Evolutionary conservation across 2,888 invertebrate species (phyloP), one percentile per base, ranked within the genome.

Genomic region (Ganaspis brasiliensis): DNA sequence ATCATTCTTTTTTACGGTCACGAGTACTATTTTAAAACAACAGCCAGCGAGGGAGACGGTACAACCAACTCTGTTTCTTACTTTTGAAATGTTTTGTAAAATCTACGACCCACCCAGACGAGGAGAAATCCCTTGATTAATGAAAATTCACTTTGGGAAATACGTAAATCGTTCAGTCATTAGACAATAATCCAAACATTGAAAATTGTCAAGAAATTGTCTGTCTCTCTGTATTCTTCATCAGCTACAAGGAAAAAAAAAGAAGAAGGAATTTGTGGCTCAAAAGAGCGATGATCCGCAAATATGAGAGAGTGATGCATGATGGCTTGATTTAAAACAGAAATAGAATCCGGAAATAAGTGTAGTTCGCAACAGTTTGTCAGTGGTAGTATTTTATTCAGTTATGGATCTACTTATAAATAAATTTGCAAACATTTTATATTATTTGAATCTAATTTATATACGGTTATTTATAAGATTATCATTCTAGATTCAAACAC

Each of bases 21-120:
- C 83, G 84, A 77, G 85, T 85, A 87, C 89, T 89, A 89, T 89
- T 89, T 89, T 89, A 89, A 88, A 89, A 89, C 87, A 88, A 88
- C 88, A 87, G 82, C 81, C 79, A 78, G 73, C 76, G 78, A 79
- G 75, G 73, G 73, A 77, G 75, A 59, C 37, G 49, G 71, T 55
- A 77, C 74, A 79, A 75, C 40, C 40, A 21, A 63, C 35, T 40
- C 21, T 24, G 16, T 14, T 40, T 40, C n/a, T 37, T 21, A 24
- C 21, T 56, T 56, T 63, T 40, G 5, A 37, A 19, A 63, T 63
- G 19, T 21, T 37, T 37, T 2, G 40, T 19, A 63, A 63, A 37
- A 19, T 14, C 19, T 19, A 61, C 1, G 21, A 24, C 21, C 9
- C 16, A 55, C 12, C 35, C 61, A n/a, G 4, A 14, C 45, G 1